phyloP scores from a whole-genome alignment of 2,888 invertebrate species.

The Oscheius sp. region DNA sequence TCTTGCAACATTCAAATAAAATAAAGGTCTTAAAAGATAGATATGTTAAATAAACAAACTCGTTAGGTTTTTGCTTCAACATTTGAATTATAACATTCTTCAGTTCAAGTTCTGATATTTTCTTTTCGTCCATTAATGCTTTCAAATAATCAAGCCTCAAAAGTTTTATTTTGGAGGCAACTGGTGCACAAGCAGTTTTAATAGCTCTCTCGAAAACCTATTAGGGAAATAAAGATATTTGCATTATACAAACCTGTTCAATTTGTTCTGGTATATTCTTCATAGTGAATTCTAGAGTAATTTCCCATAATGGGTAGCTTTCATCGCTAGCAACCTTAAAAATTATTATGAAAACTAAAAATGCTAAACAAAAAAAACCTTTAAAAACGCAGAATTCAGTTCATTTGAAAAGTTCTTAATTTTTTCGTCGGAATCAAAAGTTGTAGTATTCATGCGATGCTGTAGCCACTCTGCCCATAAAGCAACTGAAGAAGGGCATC shows the following conservation, averaged over 20 bases:
- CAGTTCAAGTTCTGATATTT: not conserved
- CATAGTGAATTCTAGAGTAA: slow-evolving; percentile 29
- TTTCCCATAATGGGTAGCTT: slow-evolving; percentile 19
- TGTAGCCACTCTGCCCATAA: slow-evolving; percentile 25
- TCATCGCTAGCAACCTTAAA: slow-evolving; percentile 19
- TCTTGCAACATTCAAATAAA: slow-evolving; percentile 7
- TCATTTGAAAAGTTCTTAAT: not conserved
- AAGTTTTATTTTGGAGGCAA: slow-evolving; percentile 25
- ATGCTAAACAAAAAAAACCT: not conserved
- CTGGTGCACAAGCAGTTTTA: slow-evolving; percentile 9
- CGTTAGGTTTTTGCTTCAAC: slow-evolving; percentile 26
- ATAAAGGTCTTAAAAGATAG: slow-evolving; percentile 8
- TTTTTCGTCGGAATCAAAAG: not conserved
- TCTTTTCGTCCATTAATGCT: slow-evolving; percentile 14
- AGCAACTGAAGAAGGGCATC: not conserved
- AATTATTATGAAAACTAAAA: not conserved
- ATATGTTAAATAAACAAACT: slow-evolving; percentile 2
- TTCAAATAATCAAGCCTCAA: slow-evolving; percentile 24
- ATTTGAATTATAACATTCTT: not conserved
- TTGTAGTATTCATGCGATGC: slow-evolving; percentile 4
- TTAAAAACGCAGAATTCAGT: slow-evolving; percentile 7
- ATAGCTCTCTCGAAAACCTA: slow-evolving; percentile 22
- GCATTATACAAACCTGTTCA: slow-evolving; percentile 12
- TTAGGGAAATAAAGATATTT: not conserved
- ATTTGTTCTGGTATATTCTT: slow-evolving; percentile 10